Evolutionary conservation across 1,140 invertebrate species (phyloP).

Genomic region (Zaprionus gabonicus): DNA sequence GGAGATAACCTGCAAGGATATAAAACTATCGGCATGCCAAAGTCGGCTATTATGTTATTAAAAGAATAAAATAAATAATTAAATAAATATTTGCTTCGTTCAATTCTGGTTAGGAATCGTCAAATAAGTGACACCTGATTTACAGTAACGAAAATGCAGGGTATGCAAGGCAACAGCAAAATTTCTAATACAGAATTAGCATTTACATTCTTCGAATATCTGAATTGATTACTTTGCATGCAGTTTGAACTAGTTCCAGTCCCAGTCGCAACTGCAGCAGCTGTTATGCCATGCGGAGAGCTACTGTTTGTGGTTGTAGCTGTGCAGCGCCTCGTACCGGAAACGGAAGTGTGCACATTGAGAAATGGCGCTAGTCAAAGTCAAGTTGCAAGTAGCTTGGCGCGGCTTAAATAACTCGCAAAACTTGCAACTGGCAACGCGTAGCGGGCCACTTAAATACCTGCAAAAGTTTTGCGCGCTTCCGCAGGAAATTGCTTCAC

Average conservation of each 20-base stretch:
- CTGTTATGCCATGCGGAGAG: background rate
- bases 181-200: background rate
- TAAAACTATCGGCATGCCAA: no score
- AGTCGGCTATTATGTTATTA: no score
- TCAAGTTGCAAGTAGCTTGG: conserved; percentile 22
- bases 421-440: conserved; percentile 40
- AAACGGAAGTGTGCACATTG: conserved; percentile 69
- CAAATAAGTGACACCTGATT: no score
- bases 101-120: no score
- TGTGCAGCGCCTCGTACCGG: conserved; percentile 29
- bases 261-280: background rate
- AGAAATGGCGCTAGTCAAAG: conserved; percentile 47
- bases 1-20: no score
- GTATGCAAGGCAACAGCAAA: background rate
- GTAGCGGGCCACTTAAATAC: conserved; percentile 72
- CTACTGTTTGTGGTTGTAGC: background rate
- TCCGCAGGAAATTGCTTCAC: conserved; percentile 73
- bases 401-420: conserved; percentile 46
- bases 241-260: conserved; percentile 4
- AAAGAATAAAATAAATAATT: no score
- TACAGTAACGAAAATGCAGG: background rate
- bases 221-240: background rate
- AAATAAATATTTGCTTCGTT: no score
- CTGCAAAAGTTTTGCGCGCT: conserved; percentile 75
- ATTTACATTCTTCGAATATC: background rate